A percentile compares a stretch with the other conserved stretches of the same genome.
phyloP scores from a whole-genome alignment of 2,888 invertebrate species.

The Ectobius pallidus region DNA sequence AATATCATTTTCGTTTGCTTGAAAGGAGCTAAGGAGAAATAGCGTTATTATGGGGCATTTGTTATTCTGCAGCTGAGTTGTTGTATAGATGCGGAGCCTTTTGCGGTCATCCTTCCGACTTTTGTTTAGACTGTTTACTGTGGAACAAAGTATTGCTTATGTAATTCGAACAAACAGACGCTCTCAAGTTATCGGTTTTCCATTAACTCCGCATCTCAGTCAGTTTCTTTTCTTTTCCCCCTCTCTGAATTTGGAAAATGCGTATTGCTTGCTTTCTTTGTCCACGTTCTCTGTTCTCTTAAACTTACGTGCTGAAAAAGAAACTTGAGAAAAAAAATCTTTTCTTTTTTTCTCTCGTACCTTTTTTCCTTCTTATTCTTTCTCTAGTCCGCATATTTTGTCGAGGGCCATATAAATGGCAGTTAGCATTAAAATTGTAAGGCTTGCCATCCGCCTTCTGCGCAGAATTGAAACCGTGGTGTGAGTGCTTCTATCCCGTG shows the following conservation, averaged over 20 bases:
- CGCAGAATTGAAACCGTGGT: slow-evolving; percentile 12
- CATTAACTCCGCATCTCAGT: slow-evolving; percentile 31
- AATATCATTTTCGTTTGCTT: no score
- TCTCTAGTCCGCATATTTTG: slow-evolving; percentile 34
- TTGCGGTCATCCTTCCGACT: no score
- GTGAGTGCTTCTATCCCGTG: not conserved
- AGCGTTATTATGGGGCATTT: no score
- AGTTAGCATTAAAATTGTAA: slow-evolving; percentile 40
- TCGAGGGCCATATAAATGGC: slow-evolving; percentile 35
- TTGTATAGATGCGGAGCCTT: no score
- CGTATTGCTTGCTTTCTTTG: slow-evolving; percentile 13
- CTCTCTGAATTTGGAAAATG: slow-evolving; percentile 19
- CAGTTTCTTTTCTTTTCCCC: not conserved
- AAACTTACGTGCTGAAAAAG: slow-evolving; percentile 15
- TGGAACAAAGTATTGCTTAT: slow-evolving; percentile 24
- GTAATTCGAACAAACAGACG: slow-evolving; percentile 32
- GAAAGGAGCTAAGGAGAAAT: no score
- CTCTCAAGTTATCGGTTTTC: slow-evolving; percentile 35
- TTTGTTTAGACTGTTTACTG: not conserved
- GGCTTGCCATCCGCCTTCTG: slow-evolving; percentile 31
- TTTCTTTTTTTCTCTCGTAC: slow-evolving; percentile 11
- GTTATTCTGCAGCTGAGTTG: no score
- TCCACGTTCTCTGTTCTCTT: slow-evolving; percentile 14
- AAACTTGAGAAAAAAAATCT: slow-evolving; percentile 9
- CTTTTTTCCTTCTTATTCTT: slow-evolving; percentile 20